Evolutionary conservation across 2,888 invertebrate species (phyloP), one percentile per base, ranked within the genome.

Genomic region (Carcina quercana): DNA sequence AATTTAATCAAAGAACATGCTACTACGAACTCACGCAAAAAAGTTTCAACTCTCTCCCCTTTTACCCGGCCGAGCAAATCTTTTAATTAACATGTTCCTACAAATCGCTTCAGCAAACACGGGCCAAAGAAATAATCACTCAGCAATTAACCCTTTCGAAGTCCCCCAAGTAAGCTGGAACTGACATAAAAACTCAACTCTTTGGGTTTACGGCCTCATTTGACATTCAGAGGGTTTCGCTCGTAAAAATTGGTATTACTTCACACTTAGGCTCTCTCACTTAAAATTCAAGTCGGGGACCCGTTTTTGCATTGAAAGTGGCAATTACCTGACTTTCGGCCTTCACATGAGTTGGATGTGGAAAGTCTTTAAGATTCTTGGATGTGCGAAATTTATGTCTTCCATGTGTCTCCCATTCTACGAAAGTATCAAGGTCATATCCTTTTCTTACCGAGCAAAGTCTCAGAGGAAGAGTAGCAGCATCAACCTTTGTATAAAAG

Each of bases 161-260:
- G 20, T 7, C 20, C 20, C 20, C 8, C n/a, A 20, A 20, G 10
- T 20, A 20, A 20, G 45, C 42, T 40, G 42, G 43, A 43, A 47
- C 41, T 40, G 37, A 35, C 38, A 47, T 59, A 53, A 56, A 57
- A 53, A 46, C 43, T 47, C 45, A 59, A 50, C 59, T 57, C 57
- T 55, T 58, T 55, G 42, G 43, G 54, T 56, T 59, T 58, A 56
- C 52, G 37, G 28, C 43, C 61, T 63, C 64, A 71, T 73, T 53
- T 42, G 26, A 56, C 55, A 74, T 73, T 68, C 74, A 31, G 52
- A 35, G 35, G 53, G 63, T 43, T 28, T 50, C 53, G 58, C 60
- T 66, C 70, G 67, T 71, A 74, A 76, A 75, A 75, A 76, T 68
- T 64, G 65, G 68, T 60, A 71, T 76, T 71, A 73, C 73, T 71